Conservation (phyloP, 2,113 vertebrate genomes). For the Salvelinus sp. region DNA sequence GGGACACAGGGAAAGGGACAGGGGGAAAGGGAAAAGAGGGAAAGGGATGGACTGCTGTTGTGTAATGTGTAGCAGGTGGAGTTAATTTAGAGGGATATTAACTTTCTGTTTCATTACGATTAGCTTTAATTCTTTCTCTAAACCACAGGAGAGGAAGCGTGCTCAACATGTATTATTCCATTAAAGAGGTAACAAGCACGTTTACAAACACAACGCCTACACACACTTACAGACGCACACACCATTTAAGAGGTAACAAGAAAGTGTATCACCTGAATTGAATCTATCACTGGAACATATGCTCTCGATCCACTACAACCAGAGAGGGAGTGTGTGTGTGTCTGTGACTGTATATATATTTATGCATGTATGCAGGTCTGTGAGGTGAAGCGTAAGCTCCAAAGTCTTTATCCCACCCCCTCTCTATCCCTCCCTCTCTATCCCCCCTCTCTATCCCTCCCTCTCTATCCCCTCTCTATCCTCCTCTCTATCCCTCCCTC, state of each 20-base stretch:
- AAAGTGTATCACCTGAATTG: constrained; percentile 50
- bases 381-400: no score
- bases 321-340: constrained; percentile 4
- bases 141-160: constrained; percentile 53
- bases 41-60: constrained; percentile 11
- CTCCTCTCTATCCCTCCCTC: no score
- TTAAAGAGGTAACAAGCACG: constrained; percentile 31
- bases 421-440: no score
- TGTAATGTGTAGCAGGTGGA: constrained; percentile 55
- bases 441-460: no score
- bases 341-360: constrained; percentile 4
- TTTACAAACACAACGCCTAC: no score
- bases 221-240: no score
- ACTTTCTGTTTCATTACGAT: constrained; percentile 57
- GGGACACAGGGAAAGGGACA: no score
- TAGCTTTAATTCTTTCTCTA: constrained; percentile 59
- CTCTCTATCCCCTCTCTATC: no score
- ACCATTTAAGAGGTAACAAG: constrained; percentile 55
- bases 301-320: constrained; percentile 38
- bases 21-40: neutral
- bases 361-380: neutral
- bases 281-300: constrained; percentile 60
- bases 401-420: no score
- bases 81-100: constrained; percentile 61
- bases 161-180: constrained; percentile 60